Evolutionary conservation across 2,888 invertebrate genomes (phyloP), one percentile per base, ranked within the genome.

Genomic region (Mesorhabditis sp.): DNA sequence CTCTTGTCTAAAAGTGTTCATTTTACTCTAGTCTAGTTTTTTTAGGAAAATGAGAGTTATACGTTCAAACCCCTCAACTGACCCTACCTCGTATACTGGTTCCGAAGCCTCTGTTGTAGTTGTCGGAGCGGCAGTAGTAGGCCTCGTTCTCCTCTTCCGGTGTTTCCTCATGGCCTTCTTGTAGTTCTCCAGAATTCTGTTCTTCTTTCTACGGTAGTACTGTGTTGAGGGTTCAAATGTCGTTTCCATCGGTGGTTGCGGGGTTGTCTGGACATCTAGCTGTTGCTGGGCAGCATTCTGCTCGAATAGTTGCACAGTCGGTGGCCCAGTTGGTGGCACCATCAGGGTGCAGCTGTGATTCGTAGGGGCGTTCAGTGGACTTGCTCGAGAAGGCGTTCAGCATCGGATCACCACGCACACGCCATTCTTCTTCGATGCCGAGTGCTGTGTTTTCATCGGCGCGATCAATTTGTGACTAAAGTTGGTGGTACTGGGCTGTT

Each of bases 91-190:
- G 28, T 28, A 28, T 28, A 28, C 28, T 28, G 28, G 28, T 28
- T 28, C 28, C 28, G 28, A 28, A 28, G 28, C 28, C 28, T 28
- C 28, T 28, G 28, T 28, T 28, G 28, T 28, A 28, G 28, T 28
- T 28, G 28, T 28, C 28, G 28, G 28, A 28, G 28, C 28, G 28
- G 58, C 58, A 10, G n/a, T 50, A 10, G 58, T 50, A 10, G 58
- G n/a, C 7, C 58, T 50, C 7, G 10, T 50, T 50, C 10, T n/a
- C 58, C 10, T 10, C 58, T 50, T 50, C 1, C 58, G 58, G n/a
- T 50, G 58, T 50, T 50, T 50, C n/a, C 58, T 50, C 58, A 50
- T 50, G 7, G 58, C 58, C n/a, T 50, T 50, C n/a, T 50, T 50
- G 58, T 50, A 50, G 58, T n/a, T 28, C 28, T 28, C 58, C 7